These are phyloP conservation scores for Betta splendens DNA, from an alignment of 2,797 vertebrate genomes.

Conservation along the genomic window DNA sequence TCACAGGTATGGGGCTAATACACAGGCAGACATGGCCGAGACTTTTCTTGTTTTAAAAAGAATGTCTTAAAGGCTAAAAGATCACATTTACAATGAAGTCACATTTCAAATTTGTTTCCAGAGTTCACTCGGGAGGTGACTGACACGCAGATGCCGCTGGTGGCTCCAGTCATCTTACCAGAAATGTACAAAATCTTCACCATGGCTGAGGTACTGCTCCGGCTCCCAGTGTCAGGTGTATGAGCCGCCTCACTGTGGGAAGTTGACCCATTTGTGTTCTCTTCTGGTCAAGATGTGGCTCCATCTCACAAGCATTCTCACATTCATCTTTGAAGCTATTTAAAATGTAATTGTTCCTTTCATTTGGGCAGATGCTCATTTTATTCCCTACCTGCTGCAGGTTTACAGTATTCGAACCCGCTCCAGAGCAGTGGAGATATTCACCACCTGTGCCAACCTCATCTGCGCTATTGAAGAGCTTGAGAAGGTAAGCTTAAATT, in stretches of 20 bases:
- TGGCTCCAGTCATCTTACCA: slow-evolving; percentile 97
- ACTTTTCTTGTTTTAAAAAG: not conserved
- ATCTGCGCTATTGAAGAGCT: slow-evolving; percentile 97
- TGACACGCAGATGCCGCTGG: slow-evolving; percentile 97
- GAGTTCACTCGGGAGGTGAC: slow-evolving; percentile 98
- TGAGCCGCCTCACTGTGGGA: not conserved
- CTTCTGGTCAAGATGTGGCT: not conserved
- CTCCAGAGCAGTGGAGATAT: slow-evolving; percentile 96
- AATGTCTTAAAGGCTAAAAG: too few species aligned
- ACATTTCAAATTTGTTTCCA: too few species aligned
- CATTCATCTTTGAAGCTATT: not conserved
- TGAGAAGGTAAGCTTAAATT: slow-evolving; percentile 87
- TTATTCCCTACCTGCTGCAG: slow-evolving; percentile 65
- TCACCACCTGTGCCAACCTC: slow-evolving; percentile 98
- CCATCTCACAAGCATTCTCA: not conserved
- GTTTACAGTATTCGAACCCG: slow-evolving; percentile 96
- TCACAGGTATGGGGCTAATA: slow-evolving; percentile 85
- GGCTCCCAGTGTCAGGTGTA: not conserved
- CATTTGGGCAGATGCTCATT: not conserved
- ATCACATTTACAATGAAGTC: too few species aligned
- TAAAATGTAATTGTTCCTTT: not conserved
- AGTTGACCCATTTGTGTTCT: not conserved
- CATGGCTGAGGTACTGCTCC: slow-evolving; percentile 90
- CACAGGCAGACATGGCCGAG: not conserved
- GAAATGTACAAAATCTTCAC: slow-evolving; percentile 99